Conservation (phyloP, 1,140 invertebrate genomes). For the Drosophila carrolli region DNA sequence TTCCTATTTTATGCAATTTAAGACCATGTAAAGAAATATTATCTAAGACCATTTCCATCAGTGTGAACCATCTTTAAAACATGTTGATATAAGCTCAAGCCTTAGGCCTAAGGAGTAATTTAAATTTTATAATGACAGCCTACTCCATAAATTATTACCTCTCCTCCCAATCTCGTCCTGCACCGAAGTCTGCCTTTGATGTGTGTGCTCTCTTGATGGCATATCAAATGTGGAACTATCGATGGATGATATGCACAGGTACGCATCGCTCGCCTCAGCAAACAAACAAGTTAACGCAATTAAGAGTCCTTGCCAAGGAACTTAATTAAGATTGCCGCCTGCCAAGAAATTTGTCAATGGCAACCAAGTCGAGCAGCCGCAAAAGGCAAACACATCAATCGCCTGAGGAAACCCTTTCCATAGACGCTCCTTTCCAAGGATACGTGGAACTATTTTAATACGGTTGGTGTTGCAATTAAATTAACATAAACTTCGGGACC, state of each 20-base stretch:
- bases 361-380: slow-evolving; percentile 59
- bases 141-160: not conserved
- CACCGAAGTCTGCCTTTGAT: slow-evolving; percentile 60
- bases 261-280: slow-evolving; percentile 35
- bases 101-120: slow-evolving; percentile 31
- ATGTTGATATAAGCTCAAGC: not conserved
- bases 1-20: too few relatives aligned
- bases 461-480: slow-evolving; percentile 78
- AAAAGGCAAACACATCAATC: slow-evolving; percentile 72
- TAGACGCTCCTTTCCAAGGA: slow-evolving; percentile 28
- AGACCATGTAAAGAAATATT: too few relatives aligned
- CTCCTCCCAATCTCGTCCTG: not conserved
- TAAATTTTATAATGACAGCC: slow-evolving; percentile 51
- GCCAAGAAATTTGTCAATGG: slow-evolving; percentile 72
- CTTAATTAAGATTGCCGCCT: slow-evolving; percentile 68
- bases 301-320: slow-evolving; percentile 53
- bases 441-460: slow-evolving; percentile 81
- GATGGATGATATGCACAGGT: slow-evolving; percentile 64
- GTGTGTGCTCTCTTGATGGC: slow-evolving; percentile 40
- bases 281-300: slow-evolving; percentile 66
- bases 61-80: not conserved
- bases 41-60: too few relatives aligned
- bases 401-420: slow-evolving; percentile 26
- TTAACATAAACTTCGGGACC: slow-evolving; percentile 73
- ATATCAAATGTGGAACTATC: slow-evolving; percentile 79